Evolutionary conservation across 2,888 invertebrate species (phyloP), one percentile per base, ranked within the genome.

Genomic region (Sminthurinus aureus): DNA sequence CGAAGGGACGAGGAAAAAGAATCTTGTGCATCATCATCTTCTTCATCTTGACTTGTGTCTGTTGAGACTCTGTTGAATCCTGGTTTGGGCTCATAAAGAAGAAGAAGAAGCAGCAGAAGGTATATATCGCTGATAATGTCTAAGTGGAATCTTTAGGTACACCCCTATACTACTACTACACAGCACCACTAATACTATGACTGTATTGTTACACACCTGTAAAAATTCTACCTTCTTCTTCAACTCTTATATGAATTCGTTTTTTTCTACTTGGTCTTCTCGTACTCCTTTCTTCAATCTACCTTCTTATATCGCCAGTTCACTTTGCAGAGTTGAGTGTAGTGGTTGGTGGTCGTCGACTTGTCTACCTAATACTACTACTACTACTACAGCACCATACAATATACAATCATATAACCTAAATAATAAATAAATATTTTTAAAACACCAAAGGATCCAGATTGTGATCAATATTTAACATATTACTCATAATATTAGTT

Each of bases 331-430:
- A 26, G 24, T 74, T 74, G 74, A 74, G 15, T 74, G 26, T 26
- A 26, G 74, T 74, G 74, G 24, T 18, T 24, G 74, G 18, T 38
- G 15, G 74, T 74, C 74, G 74, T 26, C 74, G 74, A 74, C 74
- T 8, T 74, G 24, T 22, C 38, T 74, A 18, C 38, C 12, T 18
- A 12, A 18, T 22, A 22, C 38, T 22, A 58, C 58, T 58, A 58
- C 58, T 18, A 58, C 18, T 58, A 9, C 9, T 58, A 58, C 9
- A 58, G 13, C 58, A 58, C 58, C 12, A 71, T 13, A 71, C 24
- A 71, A 6, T 20, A 20, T 71, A n/a, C 71, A 22, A 71, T 71
- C 24, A 20, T 38, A 38, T 38, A 38, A 38, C 38, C 38, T 38
- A 38, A 38, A 38, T 38, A 38, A 38, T 38, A 38, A 38, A 38